Evolutionary conservation across 2,797 vertebrate species (phyloP).

Genomic region (Poeciliopsis infans): DNA sequence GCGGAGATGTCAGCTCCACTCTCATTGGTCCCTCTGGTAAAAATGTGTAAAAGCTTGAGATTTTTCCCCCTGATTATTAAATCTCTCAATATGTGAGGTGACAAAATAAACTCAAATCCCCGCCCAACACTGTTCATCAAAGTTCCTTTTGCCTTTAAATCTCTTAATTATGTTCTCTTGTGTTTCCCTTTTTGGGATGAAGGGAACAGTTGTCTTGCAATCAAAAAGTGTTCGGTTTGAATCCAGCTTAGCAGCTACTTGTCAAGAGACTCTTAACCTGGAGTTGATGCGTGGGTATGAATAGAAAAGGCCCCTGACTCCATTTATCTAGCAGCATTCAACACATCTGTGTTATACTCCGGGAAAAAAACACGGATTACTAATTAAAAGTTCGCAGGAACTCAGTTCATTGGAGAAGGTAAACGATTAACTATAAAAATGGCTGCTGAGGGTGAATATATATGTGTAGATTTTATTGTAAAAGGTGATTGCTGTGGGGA

Average conservation of each 20-base stretch:
- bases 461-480: too few relatives aligned
- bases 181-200: neutral
- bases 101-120: neutral
- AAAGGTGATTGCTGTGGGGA: neutral
- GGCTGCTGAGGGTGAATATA: neutral
- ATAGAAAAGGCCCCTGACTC: neutral
- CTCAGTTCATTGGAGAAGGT: neutral
- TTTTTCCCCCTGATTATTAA: neutral
- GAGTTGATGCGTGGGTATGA: neutral
- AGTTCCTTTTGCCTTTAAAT: neutral
- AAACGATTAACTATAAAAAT: neutral
- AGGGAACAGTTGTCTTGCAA: neutral
- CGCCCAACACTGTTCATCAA: neutral
- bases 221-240: neutral
- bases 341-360: neutral
- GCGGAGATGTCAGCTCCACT: neutral
- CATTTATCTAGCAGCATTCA: neutral
- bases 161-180: neutral
- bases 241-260: neutral
- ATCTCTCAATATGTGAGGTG: neutral
- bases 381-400: neutral
- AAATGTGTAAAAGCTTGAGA: neutral
- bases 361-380: neutral
- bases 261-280: neutral
- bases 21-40: neutral